Conservation (phyloP, 2,888 invertebrate genomes). For the Drosophila siamana region DNA sequence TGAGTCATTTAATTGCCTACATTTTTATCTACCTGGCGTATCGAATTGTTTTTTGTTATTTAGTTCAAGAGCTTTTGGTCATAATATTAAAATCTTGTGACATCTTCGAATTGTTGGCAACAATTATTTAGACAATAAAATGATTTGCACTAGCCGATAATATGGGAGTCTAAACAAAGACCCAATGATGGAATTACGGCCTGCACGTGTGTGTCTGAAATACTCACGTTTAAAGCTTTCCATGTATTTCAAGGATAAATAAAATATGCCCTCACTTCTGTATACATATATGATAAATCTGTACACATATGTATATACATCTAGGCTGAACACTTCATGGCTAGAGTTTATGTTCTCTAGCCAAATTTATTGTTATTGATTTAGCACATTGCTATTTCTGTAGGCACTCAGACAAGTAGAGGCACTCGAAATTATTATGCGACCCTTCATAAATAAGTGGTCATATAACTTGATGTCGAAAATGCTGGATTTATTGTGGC, state of each 20-base stretch:
- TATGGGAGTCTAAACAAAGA: conserved; percentile 3
- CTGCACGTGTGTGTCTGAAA: conserved; percentile 41
- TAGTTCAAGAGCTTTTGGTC: background rate
- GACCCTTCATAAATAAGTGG: conserved; percentile 52
- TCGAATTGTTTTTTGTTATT: background rate
- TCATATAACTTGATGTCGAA: conserved; percentile 17
- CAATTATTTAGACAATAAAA: conserved; percentile 39
- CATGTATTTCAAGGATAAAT: conserved; percentile 15
- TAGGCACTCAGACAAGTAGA: conserved; percentile 18
- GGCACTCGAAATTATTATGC: conserved; percentile 50
- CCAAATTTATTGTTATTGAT: conserved; percentile 74
- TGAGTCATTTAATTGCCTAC: background rate
- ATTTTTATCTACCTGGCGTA: background rate
- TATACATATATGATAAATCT: background rate
- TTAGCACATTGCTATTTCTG: conserved; percentile 31
- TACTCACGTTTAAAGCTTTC: background rate
- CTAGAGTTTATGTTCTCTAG: conserved; percentile 40
- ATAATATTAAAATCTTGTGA: conserved; percentile 12
- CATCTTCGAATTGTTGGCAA: conserved; percentile 16
- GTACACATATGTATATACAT: background rate
- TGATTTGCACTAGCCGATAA: conserved; percentile 15
- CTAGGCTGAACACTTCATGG: conserved; percentile 14
- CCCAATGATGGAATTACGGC: conserved; percentile 53
- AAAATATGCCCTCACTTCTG: background rate
- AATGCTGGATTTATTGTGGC: conserved; percentile 21